Conservation (phyloP, 2,888 invertebrate species). For the Diarsia rubi region DNA sequence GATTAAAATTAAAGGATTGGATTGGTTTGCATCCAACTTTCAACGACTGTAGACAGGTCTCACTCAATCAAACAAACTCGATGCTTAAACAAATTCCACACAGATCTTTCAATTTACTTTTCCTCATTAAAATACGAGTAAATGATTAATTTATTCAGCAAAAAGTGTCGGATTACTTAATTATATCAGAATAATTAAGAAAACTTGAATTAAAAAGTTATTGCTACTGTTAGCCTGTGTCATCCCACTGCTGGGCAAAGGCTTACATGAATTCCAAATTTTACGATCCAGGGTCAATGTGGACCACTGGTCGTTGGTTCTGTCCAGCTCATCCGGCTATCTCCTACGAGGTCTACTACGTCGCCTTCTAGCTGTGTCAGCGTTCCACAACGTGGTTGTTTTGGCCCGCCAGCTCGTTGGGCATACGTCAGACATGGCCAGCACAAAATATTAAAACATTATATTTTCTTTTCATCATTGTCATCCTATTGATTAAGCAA, state of each 20-base stretch:
- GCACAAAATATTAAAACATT: no score
- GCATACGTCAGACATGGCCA: no score
- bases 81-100: conserved; percentile 12
- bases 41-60: conserved; percentile 26
- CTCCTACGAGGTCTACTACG: no score
- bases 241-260: no score
- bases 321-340: no score
- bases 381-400: no score
- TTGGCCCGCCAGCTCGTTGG: no score
- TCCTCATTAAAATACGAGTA: conserved; percentile 1
- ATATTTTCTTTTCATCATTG: neutral
- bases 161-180: neutral
- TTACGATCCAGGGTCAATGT: no score
- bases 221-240: no score
- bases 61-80: conserved; percentile 30
- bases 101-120: conserved; percentile 22
- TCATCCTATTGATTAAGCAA: neutral
- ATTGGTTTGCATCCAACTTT: conserved; percentile 43
- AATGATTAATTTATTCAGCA: conserved; percentile 3
- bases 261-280: no score
- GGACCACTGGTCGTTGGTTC: no score
- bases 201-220: neutral
- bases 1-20: conserved; percentile 35
- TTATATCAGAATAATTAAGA: neutral
- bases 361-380: no score